Evolutionary conservation across 2,113 vertebrate species (phyloP), one percentile per base, ranked within the genome.

Genomic region (Perca flavescens): DNA sequence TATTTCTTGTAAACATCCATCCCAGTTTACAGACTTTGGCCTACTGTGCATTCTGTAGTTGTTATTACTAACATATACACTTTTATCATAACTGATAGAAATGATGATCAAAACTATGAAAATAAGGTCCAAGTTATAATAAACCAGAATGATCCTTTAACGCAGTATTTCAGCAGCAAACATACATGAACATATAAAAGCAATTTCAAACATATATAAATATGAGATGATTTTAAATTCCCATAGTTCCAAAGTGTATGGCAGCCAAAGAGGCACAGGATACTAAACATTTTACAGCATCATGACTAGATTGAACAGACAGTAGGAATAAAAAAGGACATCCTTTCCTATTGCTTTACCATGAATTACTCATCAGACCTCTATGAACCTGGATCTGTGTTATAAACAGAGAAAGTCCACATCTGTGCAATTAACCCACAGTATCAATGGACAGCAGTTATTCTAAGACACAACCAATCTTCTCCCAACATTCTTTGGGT

Each of bases 401-500:
- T 76, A 31, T 17, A 50, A 60, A 9, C 66, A 80, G 25, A 67
- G 40, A 17, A 60, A 79, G 54, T 76, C 50, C 66, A 77, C 77
- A 77, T 74, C 57, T 79, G 43, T 74, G 66, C n/a, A 64, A 88
- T 66, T 77, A 74, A 73, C 47, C 74, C 79, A 36, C 60, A 66
- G 28, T 40, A 43, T 77, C 68, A 76, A 56, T 15, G 46, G 64
- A 71, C 52, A 61, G 56, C 64, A 66, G 63, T 70, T 68, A 74
- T 74, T 73, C 68, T 64, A 50, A 43, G 68, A 73, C 53, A 11
- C 50, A 8, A 67, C 43, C 61, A 53, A 69, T n/a, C 31, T 9
- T 40, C 58, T 46, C 22, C 60, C 19, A 21, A 8, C 67, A 43
- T 56, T 63, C 68, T 84, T 53, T n/a, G 52, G 46, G 65, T 80